phyloP scores from a whole-genome alignment of 2,113 vertebrate genomes.

The Aspidoscelis tigris region DNA sequence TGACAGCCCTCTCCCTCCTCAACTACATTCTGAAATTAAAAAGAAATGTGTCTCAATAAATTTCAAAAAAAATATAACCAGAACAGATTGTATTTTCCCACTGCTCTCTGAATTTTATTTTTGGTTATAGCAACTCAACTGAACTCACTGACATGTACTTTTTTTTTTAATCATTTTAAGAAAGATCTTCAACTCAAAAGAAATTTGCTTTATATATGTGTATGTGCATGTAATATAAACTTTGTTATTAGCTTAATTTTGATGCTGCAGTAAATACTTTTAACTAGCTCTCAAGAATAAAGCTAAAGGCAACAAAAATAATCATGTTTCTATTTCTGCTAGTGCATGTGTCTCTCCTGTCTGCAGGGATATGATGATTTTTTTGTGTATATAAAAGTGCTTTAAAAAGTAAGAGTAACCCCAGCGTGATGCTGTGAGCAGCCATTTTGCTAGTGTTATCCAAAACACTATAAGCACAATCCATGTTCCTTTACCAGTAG shows the following conservation, averaged over 20 bases:
- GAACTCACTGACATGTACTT: conserved; percentile 30
- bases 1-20: conserved; percentile 50
- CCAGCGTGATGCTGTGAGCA: neutral
- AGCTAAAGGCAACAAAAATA: conserved; percentile 64
- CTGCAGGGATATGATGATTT: conserved; percentile 7
- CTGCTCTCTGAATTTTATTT: conserved; percentile 36
- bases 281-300: conserved; percentile 56
- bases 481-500: conserved; percentile 34
- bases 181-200: conserved; percentile 37
- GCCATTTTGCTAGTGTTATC: neutral
- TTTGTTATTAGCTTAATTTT: conserved; percentile 58
- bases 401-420: neutral
- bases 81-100: conserved; percentile 44
- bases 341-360: conserved; percentile 59
- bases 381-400: neutral
- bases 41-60: conserved; percentile 53
- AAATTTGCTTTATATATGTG: neutral
- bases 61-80: conserved; percentile 39
- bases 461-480: neutral
- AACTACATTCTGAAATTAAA: conserved; percentile 51
- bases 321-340: conserved; percentile 15
- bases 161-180: conserved; percentile 42
- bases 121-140: conserved; percentile 44
- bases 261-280: conserved; percentile 62
- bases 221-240: conserved; percentile 4